phyloP scores from a whole-genome alignment of 2,797 vertebrate species.

The Oreochromis grahami region DNA sequence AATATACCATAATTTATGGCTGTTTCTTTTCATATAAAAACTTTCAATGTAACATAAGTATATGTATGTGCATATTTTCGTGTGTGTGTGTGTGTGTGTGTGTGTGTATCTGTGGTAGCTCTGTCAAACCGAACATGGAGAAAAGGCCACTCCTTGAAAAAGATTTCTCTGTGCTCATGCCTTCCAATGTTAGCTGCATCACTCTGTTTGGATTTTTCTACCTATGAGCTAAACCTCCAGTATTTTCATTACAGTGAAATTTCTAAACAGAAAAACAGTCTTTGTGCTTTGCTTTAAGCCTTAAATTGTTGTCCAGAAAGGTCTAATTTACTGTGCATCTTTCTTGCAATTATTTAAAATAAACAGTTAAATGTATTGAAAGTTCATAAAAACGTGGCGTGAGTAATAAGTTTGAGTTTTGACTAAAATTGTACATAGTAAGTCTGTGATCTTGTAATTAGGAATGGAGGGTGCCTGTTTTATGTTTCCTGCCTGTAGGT shows the following conservation, averaged over 20 bases:
- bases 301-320: conserved; percentile 15
- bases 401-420: conserved; percentile 60
- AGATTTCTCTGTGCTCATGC: conserved; percentile 51
- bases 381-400: conserved; percentile 34
- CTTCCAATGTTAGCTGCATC: conserved; percentile 57
- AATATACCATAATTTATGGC: not conserved
- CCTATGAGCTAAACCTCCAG: not conserved
- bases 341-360: not conserved
- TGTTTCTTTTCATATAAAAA: not conserved
- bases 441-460: conserved; percentile 67
- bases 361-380: conserved; percentile 1
- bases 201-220: not conserved
- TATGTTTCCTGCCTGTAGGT: conserved; percentile 56
- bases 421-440: conserved; percentile 68
- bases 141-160: conserved; percentile 59
- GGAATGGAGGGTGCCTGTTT: conserved; percentile 38
- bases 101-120: not conserved
- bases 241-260: conserved; percentile 3
- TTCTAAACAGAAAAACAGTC: not conserved
- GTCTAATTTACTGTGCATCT: not conserved
- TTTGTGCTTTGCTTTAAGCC: conserved; percentile 6
- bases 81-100: not conserved
- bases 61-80: not conserved
- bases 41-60: not conserved
- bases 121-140: conserved; percentile 32